Percentiles rank a stretch among this genome's conserved stretches.
Conservation (phyloP, 2,888 invertebrate species). For the Erebia palarica region DNA sequence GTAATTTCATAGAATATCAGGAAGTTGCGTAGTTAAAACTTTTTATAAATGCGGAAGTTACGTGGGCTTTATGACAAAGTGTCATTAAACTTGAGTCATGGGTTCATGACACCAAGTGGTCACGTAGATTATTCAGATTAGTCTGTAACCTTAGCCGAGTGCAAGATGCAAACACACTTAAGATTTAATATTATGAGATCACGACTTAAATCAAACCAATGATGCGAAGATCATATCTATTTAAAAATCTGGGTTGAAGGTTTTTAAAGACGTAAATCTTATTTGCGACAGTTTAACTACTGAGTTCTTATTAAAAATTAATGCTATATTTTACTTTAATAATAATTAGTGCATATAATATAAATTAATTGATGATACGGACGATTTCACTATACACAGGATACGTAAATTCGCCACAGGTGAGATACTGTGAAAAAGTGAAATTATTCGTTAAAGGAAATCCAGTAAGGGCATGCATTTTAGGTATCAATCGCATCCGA, state of each 20-base stretch:
- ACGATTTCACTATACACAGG: too few species aligned
- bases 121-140: slow-evolving; percentile 30
- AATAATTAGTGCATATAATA: too few species aligned
- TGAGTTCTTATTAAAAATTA: not conserved
- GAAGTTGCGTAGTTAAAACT: slow-evolving; percentile 23
- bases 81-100: slow-evolving; percentile 38
- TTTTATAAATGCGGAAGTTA: slow-evolving; percentile 31
- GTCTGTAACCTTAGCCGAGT: slow-evolving; percentile 45
- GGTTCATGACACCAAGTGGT: slow-evolving; percentile 5
- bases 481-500: too few species aligned
- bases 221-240: slow-evolving; percentile 5
- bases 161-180: slow-evolving; percentile 42
- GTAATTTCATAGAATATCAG: slow-evolving; percentile 16
- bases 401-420: too few species aligned
- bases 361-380: too few species aligned
- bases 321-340: not conserved
- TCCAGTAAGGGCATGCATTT: too few species aligned
- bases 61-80: slow-evolving; percentile 29
- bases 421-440: too few species aligned
- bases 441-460: too few species aligned
- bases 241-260: slow-evolving; percentile 6
- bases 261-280: slow-evolving; percentile 16
- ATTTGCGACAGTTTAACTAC: not conserved
- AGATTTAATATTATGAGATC: slow-evolving; percentile 38
- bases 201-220: slow-evolving; percentile 37